These are phyloP conservation scores for Aplysina aerophoba DNA, from an alignment of 37 sponge, comb jelly and placozoan genomes.

Conservation along the genomic window DNA sequence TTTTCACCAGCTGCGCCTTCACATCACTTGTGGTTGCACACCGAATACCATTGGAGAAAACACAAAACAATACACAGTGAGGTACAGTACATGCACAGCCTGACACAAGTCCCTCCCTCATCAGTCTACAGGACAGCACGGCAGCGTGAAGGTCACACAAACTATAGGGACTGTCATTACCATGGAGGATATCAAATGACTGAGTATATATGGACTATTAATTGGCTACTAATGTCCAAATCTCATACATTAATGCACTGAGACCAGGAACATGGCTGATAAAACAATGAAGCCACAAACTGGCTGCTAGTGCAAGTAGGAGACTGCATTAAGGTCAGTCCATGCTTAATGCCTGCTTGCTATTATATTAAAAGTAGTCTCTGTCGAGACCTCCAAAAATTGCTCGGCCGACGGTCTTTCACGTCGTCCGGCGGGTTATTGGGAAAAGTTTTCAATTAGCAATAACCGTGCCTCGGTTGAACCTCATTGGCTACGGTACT, in stretches of 20 bases:
- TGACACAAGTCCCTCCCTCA: neutral
- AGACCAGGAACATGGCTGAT: too few relatives aligned
- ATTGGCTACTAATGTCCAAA: too few relatives aligned
- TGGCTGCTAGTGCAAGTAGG: too few relatives aligned
- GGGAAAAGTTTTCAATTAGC: constrained; percentile 99
- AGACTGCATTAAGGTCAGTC: too few relatives aligned
- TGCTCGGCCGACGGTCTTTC: constrained; percentile 92
- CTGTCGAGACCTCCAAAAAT: constrained; percentile 97
- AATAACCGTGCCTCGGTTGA: constrained; percentile 99
- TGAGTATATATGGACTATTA: too few relatives aligned
- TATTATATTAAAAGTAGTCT: constrained; percentile 50
- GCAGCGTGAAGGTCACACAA: neutral
- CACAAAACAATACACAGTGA: too few relatives aligned
- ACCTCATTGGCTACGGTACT: constrained; percentile 99
- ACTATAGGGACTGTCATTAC: too few relatives aligned
- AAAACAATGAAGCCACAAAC: too few relatives aligned
- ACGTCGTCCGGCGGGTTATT: constrained; percentile 93
- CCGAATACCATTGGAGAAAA: neutral
- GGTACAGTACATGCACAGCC: too few relatives aligned
- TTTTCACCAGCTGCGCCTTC: neutral
- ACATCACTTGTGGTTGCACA: constrained; percentile 15
- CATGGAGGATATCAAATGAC: too few relatives aligned
- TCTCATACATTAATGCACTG: too few relatives aligned
- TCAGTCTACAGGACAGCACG: neutral
- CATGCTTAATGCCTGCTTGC: too few relatives aligned